Percentiles rank a stretch among this genome's conserved stretches.
These are phyloP conservation scores for Ophion ventricosus DNA, from an alignment of 2,888 invertebrate genomes.

Conservation along the genomic window DNA sequence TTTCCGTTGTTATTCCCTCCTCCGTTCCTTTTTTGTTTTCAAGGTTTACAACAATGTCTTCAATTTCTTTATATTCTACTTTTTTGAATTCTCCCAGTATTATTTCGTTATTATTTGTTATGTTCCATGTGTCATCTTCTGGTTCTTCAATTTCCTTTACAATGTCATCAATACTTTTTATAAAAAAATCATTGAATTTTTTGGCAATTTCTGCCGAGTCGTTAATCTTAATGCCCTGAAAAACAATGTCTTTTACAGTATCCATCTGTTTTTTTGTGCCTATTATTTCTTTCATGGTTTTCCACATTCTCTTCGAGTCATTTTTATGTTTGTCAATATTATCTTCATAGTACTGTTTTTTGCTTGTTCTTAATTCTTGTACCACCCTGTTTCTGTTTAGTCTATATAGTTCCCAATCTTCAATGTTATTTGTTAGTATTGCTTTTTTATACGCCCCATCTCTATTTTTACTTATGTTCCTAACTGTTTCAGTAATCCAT, in stretches of 20 bases:
- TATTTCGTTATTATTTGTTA: not conserved
- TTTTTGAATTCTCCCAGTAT: not conserved
- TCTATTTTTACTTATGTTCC: constrained; percentile 19
- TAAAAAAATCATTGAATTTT: too few relatives aligned
- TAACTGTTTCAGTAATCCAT: constrained; percentile 42
- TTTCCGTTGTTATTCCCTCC: too few relatives aligned
- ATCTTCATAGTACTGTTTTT: constrained; percentile 41
- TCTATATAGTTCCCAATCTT: constrained; percentile 23
- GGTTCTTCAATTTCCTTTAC: constrained; percentile 30
- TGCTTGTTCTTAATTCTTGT: constrained; percentile 1
- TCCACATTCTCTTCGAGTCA: constrained; percentile 42
- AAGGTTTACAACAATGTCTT: not conserved
- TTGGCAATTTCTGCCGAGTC: too few relatives aligned
- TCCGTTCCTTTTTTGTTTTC: too few relatives aligned
- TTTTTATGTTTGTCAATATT: constrained; percentile 40
- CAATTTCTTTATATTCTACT: not conserved
- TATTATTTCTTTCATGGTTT: too few relatives aligned
- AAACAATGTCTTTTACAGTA: too few relatives aligned
- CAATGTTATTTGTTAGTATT: not conserved
- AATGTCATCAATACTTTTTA: too few relatives aligned
- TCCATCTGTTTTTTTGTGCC: too few relatives aligned
- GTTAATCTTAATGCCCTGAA: too few relatives aligned
- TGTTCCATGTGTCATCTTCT: not conserved
- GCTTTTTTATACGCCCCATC: constrained; percentile 31
- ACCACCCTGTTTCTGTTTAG: constrained; percentile 21